These are phyloP conservation scores for Hipposideros larvatus DNA, from an alignment of 2,797 vertebrate genomes.

Conservation along the genomic window DNA sequence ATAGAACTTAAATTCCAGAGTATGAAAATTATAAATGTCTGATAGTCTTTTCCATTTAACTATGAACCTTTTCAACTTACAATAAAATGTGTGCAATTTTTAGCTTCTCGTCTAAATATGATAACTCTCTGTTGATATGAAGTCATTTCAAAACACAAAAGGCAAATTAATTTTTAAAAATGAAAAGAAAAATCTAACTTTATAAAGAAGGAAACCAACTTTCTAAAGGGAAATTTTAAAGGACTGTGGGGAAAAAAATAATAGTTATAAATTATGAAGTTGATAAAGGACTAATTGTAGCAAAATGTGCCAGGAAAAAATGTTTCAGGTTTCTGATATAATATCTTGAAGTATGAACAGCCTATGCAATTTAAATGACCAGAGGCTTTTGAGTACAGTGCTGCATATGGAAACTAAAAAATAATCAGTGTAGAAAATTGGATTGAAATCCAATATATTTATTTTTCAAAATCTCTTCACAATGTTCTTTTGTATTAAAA, in stretches of 20 bases:
- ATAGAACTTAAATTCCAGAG: background rate
- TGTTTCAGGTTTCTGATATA: background rate
- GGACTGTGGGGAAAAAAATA: background rate
- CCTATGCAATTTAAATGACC: background rate
- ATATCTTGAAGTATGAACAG: background rate
- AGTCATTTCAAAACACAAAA: background rate
- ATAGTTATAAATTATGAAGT: background rate
- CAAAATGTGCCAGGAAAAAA: background rate
- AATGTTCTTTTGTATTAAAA: background rate
- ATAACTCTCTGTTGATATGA: background rate
- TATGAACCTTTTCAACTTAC: background rate
- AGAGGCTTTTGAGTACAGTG: background rate
- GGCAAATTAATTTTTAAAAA: background rate
- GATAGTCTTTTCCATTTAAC: background rate
- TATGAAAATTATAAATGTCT: background rate
- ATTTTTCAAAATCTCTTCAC: background rate
- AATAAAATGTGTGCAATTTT: background rate
- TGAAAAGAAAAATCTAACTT: background rate
- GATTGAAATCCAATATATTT: background rate
- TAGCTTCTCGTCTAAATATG: conserved; percentile 4
- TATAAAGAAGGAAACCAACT: background rate
- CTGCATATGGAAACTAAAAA: background rate
- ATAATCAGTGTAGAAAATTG: background rate
- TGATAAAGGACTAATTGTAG: background rate
- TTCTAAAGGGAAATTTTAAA: background rate